Base-by-base conservation (phyloP, 1,140 invertebrate genomes). In the Papilio polyxenes region DNA sequence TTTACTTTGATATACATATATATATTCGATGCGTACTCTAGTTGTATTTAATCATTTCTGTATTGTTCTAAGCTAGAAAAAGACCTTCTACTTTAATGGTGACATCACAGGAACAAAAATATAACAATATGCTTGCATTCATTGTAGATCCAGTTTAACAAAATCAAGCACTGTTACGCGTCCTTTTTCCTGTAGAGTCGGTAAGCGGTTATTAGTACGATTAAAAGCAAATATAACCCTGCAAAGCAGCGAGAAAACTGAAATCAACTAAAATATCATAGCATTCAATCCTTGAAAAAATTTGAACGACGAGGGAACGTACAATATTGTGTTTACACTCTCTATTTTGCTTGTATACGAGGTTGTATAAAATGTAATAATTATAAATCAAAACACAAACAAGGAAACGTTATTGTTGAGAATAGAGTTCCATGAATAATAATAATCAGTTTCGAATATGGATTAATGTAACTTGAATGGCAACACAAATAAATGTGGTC, bases 361-460 rank as follows among this genome's bases (percentile, higher is more conserved):
- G 13, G 49, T 51, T n/a, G 8, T 59, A 20, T 83, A 83, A 77
- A 82, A 69, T 75, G 48, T 78, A 82, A 83, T 84, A 84, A 84
- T 82, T 82, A 76, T 31, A 65, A 65, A 31, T 65, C 23, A 11
- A 65, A 65, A 65, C 62, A 65, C 11, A 65, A 65, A 65, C 62
- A 65, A 65, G 62, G 62, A 65, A 37, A 65, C 23, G 23, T 65
- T 31, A 65, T 65, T 65, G 23, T 65, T 65, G 5, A 10, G 23
- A 65, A 10, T 31, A 65, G 0, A 65, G 23, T 65, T 62, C 59
- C 17, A 23, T 31, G 62, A 65, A 65, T 65, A 65, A 11, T 23
- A 65, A 65, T 31, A 31, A 13, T 13, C 23, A 13, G 62, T 65
- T 65, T 65, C 62, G 23, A 65, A 65, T 65, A 65, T 31, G 62